Evolutionary conservation across 2,888 invertebrate genomes (phyloP).

Genomic region (Zaprionus bogoriensis): DNA sequence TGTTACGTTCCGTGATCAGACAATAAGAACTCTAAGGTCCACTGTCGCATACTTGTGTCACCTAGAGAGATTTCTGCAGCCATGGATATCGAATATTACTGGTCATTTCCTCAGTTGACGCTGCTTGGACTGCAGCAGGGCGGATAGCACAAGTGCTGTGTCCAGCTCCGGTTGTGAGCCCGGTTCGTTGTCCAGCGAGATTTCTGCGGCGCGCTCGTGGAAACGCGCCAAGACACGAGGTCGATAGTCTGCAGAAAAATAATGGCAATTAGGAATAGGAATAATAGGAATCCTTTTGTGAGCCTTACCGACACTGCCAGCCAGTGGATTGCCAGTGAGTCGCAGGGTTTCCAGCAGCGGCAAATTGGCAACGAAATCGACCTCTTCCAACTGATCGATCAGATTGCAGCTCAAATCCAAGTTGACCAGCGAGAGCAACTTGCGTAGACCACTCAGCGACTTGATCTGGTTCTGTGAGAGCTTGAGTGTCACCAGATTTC

Average conservation of each 20-base stretch:
- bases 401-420: constrained; percentile 94
- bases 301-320: constrained; percentile 84
- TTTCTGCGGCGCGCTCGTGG: constrained; percentile 90
- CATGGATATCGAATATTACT: constrained; percentile 9
- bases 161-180: constrained; percentile 95
- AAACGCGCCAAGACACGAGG: constrained; percentile 95
- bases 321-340: constrained; percentile 94
- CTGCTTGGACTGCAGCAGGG: constrained; percentile 85
- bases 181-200: constrained; percentile 93
- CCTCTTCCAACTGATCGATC: constrained; percentile 91
- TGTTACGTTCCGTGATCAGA: not conserved
- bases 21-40: constrained; percentile 6
- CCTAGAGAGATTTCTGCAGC: constrained; percentile 12
- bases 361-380: constrained; percentile 90
- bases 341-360: constrained; percentile 94
- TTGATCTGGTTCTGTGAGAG: constrained; percentile 92
- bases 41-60: constrained; percentile 26
- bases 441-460: constrained; percentile 88
- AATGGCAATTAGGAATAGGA: too few relatives aligned
- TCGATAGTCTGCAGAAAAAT: constrained; percentile 88
- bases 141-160: constrained; percentile 94
- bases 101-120: constrained; percentile 61
- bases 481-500: constrained; percentile 93
- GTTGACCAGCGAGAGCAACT: constrained; percentile 92
- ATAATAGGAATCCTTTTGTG: too few relatives aligned